phyloP scores from a whole-genome alignment of 2,888 invertebrate species.

The Leptopterna dolabrata region DNA sequence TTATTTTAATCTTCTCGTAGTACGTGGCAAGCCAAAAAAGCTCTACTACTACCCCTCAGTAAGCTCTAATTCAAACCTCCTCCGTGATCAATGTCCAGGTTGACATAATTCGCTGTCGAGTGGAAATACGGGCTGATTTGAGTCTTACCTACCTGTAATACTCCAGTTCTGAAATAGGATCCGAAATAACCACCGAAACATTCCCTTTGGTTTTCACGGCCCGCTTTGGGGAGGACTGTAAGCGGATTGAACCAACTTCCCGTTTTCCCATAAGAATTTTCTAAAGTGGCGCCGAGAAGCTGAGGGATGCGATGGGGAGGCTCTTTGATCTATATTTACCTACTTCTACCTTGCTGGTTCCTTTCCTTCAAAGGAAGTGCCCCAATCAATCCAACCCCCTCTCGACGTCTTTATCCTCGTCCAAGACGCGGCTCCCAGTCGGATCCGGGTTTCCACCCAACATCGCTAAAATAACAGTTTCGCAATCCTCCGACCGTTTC shows the following conservation, averaged over 20 bases:
- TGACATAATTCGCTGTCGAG: too few relatives aligned
- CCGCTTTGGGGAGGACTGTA: neutral
- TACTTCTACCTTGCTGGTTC: constrained; percentile 7
- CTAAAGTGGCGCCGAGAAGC: neutral
- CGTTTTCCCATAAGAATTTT: neutral
- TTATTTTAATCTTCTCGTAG: too few relatives aligned
- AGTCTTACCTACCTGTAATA: too few relatives aligned
- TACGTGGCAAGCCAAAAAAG: too few relatives aligned
- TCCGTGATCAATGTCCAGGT: too few relatives aligned
- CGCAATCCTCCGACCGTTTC: neutral
- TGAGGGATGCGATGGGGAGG: neutral
- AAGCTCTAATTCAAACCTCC: too few relatives aligned
- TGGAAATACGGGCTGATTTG: too few relatives aligned
- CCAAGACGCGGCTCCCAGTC: neutral
- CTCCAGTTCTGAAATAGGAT: neutral
- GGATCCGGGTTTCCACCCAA: neutral
- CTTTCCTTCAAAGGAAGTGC: constrained; percentile 7
- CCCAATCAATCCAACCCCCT: constrained; percentile 6
- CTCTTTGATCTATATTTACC: constrained; percentile 7
- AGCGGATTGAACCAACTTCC: neutral
- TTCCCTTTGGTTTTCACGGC: neutral
- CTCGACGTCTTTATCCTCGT: neutral
- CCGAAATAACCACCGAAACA: neutral
- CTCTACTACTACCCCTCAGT: too few relatives aligned
- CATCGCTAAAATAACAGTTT: neutral